Conservation (phyloP, 2,888 invertebrate genomes). For the Lissocephala sabroskyi region DNA sequence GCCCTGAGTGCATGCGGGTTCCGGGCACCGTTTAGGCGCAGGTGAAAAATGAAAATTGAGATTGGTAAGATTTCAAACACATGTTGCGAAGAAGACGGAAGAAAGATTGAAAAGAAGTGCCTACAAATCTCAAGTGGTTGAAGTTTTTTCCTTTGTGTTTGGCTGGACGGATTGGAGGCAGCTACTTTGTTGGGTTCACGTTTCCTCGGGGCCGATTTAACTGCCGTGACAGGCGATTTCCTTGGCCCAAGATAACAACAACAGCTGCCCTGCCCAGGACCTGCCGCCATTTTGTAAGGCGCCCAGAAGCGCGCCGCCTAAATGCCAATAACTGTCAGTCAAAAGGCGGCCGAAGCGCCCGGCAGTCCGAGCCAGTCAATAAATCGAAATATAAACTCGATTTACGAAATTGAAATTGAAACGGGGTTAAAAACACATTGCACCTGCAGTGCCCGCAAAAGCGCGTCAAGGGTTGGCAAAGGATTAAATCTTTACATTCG, state of each 20-base stretch:
- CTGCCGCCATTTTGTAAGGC: conserved; percentile 40
- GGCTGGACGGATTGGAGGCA: conserved; percentile 10
- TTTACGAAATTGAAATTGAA: conserved; percentile 66
- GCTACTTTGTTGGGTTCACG: conserved; percentile 37
- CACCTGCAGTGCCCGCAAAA: too few species aligned
- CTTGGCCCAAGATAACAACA: conserved; percentile 22
- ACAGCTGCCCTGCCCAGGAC: not conserved
- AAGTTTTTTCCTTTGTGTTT: conserved; percentile 32
- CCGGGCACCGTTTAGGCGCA: conserved; percentile 48
- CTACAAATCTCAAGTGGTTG: conserved; percentile 53
- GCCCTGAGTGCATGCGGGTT: conserved; percentile 41
- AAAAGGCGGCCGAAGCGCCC: conserved; percentile 17
- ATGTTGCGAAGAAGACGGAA: conserved; percentile 47
- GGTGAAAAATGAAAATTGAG: conserved; percentile 61
- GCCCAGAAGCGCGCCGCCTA: conserved; percentile 45
- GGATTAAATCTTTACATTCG: too few species aligned
- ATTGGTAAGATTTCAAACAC: conserved; percentile 49
- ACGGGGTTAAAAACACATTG: conserved; percentile 15
- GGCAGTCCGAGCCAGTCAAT: conserved; percentile 36
- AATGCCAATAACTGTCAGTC: conserved; percentile 64
- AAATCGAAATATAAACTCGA: conserved; percentile 66
- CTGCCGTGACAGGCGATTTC: conserved; percentile 44
- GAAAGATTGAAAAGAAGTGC: too few species aligned
- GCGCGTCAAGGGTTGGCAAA: too few species aligned
- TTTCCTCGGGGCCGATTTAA: conserved; percentile 16